Evolutionary conservation across 53 echinoderm and acorn worm species (phyloP).

Genomic region (Paracentrotus lividus): DNA sequence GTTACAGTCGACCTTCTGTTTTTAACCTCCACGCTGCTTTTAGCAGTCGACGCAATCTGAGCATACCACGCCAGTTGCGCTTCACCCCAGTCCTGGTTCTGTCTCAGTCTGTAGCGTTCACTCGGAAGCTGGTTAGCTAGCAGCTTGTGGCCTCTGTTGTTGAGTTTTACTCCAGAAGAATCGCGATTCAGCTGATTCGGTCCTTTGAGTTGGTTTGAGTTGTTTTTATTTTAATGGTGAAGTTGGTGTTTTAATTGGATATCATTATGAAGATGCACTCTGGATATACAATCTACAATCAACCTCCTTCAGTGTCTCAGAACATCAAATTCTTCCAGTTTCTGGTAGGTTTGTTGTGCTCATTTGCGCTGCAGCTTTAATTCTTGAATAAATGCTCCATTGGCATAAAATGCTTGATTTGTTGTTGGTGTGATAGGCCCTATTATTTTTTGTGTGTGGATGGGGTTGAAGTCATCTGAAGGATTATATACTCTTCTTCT

Average conservation of each 20-base stretch:
- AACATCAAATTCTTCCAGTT: constrained; percentile 64
- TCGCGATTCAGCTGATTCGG: neutral
- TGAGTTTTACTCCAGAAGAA: neutral
- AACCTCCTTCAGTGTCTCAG: constrained; percentile 17
- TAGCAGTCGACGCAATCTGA: constrained; percentile 24
- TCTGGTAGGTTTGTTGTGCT: constrained; percentile 44
- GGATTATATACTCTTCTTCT: too few species aligned
- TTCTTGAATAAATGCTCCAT: too few species aligned
- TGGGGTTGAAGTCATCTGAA: too few species aligned
- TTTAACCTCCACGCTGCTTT: neutral
- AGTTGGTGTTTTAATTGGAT: neutral
- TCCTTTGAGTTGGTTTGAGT: neutral
- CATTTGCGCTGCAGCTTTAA: too few species aligned
- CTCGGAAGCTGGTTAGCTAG: neutral
- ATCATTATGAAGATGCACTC: constrained; percentile 51
- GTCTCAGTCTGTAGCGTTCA: neutral
- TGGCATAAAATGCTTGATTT: too few species aligned
- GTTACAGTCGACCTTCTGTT: neutral
- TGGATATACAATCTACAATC: constrained; percentile 37
- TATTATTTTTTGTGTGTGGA: too few species aligned
- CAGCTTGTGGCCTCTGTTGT: neutral
- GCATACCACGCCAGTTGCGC: constrained; percentile 3
- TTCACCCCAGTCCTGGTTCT: neutral
- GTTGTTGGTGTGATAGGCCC: too few species aligned
- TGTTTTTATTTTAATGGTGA: neutral